phyloP scores from a whole-genome alignment of 2,797 vertebrate genomes.

The Phaenicophaeus curvirostris region DNA sequence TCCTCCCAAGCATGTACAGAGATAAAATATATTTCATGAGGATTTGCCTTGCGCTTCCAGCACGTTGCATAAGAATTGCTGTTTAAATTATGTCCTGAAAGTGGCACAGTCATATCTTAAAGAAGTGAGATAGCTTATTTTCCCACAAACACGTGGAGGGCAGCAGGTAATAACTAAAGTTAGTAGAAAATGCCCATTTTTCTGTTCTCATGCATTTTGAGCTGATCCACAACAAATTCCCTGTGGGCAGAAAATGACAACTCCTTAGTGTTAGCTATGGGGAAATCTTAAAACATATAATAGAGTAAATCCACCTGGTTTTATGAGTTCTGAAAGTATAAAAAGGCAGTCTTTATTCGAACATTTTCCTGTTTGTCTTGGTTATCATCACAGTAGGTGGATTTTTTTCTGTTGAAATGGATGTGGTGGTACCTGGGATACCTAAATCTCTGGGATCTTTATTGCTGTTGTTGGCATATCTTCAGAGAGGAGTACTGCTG shows the following conservation, averaged over 20 bases:
- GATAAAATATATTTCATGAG: not conserved
- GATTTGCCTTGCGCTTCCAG: not conserved
- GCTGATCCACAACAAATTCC: not conserved
- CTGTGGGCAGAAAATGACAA: not conserved
- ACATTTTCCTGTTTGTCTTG: not conserved
- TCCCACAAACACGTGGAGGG: not conserved
- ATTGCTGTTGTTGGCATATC: fast-evolving
- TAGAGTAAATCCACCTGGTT: not conserved
- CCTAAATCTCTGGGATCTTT: not conserved
- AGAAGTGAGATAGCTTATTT: not conserved
- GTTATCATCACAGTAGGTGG: not conserved
- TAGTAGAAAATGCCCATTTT: not conserved
- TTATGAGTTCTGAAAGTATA: not conserved
- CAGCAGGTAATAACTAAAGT: not conserved
- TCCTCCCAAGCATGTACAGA: not conserved
- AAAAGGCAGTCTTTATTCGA: not conserved
- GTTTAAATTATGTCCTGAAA: not conserved
- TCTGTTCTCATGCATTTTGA: not conserved
- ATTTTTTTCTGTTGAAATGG: not conserved
- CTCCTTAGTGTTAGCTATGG: not conserved
- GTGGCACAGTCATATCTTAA: not conserved
- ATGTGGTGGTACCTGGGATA: not conserved
- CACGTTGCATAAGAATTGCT: not conserved
- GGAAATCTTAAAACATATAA: not conserved
- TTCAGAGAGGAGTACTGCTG: not conserved